Base-by-base conservation (phyloP, 1,140 invertebrate species). In the Pachyrhynchus sulphureomaculatus region DNA sequence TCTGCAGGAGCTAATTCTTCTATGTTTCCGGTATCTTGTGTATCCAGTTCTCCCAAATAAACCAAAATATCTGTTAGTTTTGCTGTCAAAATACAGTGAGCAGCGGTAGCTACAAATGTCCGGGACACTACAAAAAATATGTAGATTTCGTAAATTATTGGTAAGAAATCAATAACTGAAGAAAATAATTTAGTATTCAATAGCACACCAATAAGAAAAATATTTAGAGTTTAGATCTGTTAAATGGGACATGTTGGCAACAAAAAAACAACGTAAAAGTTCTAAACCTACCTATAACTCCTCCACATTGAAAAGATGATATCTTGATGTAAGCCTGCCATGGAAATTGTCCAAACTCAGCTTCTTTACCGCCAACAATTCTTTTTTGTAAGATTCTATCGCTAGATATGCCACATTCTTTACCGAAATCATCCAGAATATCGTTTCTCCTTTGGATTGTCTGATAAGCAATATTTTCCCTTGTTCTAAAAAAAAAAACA, bases 241-340 rank as follows among this genome's bases (percentile, higher is more conserved):
- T n/a, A n/a, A n/a, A n/a, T n/a, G n/a, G n/a, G n/a, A n/a, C n/a
- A n/a, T n/a, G n/a, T n/a, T n/a, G n/a, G n/a, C n/a, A n/a, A n/a
- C n/a, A n/a, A n/a, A n/a, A n/a, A n/a, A n/a, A n/a, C n/a, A n/a
- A n/a, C n/a, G n/a, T n/a, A n/a, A n/a, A n/a, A n/a, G n/a, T n/a
- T n/a, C n/a, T n/a, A n/a, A n/a, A n/a, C n/a, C 78, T 71, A 88
- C 80, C 80, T 41, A 88, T 73, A 12, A 88, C 86, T 4, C 89
- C 89, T 12, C 89, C 89, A 71, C 89, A 91, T 73, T 92, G 90
- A 72, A 87, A 91, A 62, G 89, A 86, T 0, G 85, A 82, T 58
- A 93, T 91, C 72, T 90, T 83, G 55, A 93, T 89, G 68, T 92
- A 90, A 0, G 89, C 89, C 75, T 92, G 89, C 90, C 90, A 93